phyloP scores from a whole-genome alignment of 2,888 invertebrate species.

The Drosophila fulvimacula region DNA sequence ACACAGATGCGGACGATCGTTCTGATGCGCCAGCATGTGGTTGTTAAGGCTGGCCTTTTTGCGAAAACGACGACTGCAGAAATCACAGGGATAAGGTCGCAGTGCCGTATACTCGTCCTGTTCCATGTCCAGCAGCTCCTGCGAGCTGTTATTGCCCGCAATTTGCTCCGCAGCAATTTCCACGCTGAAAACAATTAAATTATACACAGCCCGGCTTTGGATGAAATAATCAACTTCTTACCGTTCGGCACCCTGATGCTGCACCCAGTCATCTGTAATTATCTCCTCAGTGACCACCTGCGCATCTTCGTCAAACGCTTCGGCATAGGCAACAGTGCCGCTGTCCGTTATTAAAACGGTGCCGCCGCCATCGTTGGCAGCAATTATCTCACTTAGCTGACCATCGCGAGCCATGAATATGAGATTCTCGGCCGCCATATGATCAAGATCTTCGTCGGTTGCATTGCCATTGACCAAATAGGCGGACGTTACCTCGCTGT shows the following conservation, averaged over 20 bases:
- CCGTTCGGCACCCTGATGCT: conserved; percentile 90
- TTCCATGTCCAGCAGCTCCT: conserved; percentile 88
- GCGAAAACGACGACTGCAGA: conserved; percentile 92
- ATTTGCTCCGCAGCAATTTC: conserved; percentile 89
- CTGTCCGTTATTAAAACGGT: conserved; percentile 75
- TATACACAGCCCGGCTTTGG: background rate
- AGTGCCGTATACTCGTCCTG: conserved; percentile 89
- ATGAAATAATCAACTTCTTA: conserved; percentile 73
- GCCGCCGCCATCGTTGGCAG: conserved; percentile 65
- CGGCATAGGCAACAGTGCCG: conserved; percentile 60
- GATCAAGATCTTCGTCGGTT: conserved; percentile 84
- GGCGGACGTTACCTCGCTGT: conserved; percentile 49
- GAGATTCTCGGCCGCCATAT: conserved; percentile 88
- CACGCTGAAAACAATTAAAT: conserved; percentile 85
- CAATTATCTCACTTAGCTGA: conserved; percentile 82
- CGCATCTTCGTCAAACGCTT: conserved; percentile 84
- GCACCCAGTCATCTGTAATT: conserved; percentile 92
- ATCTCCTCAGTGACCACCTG: conserved; percentile 92
- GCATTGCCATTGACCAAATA: conserved; percentile 54
- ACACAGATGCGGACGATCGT: conserved; percentile 92
- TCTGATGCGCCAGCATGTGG: conserved; percentile 95
- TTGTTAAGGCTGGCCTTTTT: conserved; percentile 94
- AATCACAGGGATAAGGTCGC: conserved; percentile 94
- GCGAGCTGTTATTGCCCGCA: conserved; percentile 82
- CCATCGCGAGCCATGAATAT: conserved; percentile 88